Evolutionary conservation across 2,888 invertebrate species (phyloP).

Genomic region (Mythimna vitellina): DNA sequence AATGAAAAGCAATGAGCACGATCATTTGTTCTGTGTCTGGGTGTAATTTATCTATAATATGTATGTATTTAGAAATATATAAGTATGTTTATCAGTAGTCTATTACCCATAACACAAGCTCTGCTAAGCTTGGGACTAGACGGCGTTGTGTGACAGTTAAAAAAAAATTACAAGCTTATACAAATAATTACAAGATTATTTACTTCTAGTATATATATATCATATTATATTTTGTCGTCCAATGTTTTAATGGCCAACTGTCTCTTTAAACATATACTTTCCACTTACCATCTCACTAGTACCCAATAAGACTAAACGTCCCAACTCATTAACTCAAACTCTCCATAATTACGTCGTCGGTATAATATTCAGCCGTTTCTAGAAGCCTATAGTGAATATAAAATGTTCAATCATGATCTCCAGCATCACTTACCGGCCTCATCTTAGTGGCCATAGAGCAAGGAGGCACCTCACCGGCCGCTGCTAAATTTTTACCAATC

Average conservation of each 20-base stretch:
- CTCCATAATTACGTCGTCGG: constrained; percentile 47
- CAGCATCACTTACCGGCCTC: constrained; percentile 73
- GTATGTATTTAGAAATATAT: too few species aligned
- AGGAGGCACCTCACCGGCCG: neutral
- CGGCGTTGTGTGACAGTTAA: too few species aligned
- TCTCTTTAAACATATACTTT: neutral
- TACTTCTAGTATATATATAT: neutral
- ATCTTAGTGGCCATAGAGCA: constrained; percentile 46
- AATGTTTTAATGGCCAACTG: neutral
- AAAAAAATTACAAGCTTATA: too few species aligned
- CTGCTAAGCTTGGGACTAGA: too few species aligned
- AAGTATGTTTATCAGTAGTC: too few species aligned
- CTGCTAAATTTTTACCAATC: neutral
- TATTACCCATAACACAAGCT: too few species aligned
- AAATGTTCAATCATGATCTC: constrained; percentile 83
- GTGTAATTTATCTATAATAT: too few species aligned
- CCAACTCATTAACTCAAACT: constrained; percentile 44
- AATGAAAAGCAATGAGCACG: too few species aligned
- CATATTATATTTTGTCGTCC: neutral
- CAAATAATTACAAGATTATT: too few species aligned
- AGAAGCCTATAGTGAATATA: constrained; percentile 75
- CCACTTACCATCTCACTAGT: neutral
- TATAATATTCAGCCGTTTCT: constrained; percentile 47
- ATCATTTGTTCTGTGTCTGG: too few species aligned
- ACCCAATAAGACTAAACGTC: constrained; percentile 43